Percentiles rank a stretch among this genome's conserved stretches.
phyloP scores from a whole-genome alignment of 2,113 vertebrate species.

The Microcebus tavaratra region DNA sequence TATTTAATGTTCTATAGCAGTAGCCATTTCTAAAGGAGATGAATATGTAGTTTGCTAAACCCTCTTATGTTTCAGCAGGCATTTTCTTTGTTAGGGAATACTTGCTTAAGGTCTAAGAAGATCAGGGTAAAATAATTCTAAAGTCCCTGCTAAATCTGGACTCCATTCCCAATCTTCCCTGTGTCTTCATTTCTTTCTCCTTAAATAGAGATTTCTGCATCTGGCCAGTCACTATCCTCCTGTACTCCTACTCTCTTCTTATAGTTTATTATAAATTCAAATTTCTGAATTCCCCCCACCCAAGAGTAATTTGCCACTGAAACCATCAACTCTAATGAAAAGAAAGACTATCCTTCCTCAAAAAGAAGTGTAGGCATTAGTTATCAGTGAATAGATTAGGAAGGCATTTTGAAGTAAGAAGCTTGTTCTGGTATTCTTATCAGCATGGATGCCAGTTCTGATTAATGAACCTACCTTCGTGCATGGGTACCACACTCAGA shows the following conservation, averaged over 20 bases:
- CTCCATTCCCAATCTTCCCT: background rate
- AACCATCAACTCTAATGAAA: background rate
- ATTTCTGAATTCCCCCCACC: accelerated
- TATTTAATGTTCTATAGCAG: background rate
- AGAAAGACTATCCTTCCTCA: background rate
- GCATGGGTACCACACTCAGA: background rate
- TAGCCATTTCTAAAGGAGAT: background rate
- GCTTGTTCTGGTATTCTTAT: background rate
- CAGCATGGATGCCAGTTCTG: background rate
- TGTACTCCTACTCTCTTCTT: background rate
- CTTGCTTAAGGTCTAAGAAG: background rate
- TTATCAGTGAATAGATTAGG: background rate
- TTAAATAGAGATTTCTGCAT: background rate
- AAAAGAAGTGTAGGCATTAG: background rate
- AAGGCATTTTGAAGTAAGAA: background rate
- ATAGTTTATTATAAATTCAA: slow-evolving; percentile 11
- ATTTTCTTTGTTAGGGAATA: background rate
- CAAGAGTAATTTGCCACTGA: background rate
- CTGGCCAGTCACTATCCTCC: background rate
- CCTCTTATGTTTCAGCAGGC: background rate
- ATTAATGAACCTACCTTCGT: background rate
- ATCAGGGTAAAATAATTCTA: background rate
- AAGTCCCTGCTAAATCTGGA: background rate
- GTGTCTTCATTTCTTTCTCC: background rate
- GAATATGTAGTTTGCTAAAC: background rate